Conservation (phyloP, 2,797 vertebrate species). For the Oreortyx pictus region DNA sequence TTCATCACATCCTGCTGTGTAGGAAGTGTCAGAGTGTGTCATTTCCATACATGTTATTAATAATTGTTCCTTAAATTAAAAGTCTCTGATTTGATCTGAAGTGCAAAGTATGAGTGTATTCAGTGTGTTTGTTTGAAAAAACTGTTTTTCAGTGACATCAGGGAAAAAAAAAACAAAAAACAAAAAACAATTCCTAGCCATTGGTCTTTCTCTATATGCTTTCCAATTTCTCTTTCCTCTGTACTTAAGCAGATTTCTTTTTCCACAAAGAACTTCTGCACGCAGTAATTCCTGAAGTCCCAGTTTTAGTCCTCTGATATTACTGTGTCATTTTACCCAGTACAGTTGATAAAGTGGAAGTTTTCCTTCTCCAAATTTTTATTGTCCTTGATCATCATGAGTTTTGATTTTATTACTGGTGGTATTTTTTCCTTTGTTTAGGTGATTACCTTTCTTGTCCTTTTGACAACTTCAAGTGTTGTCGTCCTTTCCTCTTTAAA, state of each 20-base stretch:
- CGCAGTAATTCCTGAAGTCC: slow-evolving; percentile 5
- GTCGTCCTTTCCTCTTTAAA: not conserved
- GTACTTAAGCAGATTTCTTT: not conserved
- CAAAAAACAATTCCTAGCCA: not conserved
- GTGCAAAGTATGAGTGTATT: not conserved
- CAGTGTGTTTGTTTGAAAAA: slow-evolving; percentile 9
- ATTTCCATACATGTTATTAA: slow-evolving; percentile 43
- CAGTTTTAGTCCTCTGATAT: slow-evolving; percentile 25
- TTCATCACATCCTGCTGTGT: slow-evolving; percentile 58
- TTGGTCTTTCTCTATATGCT: not conserved
- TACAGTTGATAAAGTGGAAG: not conserved
- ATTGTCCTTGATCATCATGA: slow-evolving; percentile 13
- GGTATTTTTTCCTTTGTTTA: not conserved
- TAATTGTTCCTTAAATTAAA: not conserved
- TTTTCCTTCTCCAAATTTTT: slow-evolving; percentile 36
- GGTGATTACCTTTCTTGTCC: not conserved
- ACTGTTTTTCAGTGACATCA: not conserved
- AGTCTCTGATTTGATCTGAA: not conserved
- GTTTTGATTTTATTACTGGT: not conserved
- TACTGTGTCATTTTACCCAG: slow-evolving; percentile 14
- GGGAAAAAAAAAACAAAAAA: too few species aligned
- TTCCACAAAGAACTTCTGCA: not conserved
- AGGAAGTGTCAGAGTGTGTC: slow-evolving; percentile 53
- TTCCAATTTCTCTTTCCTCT: slow-evolving; percentile 20
- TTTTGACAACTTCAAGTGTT: not conserved